A percentile compares a stretch with the other conserved stretches of the same genome.
phyloP scores from a whole-genome alignment of 2,113 vertebrate species.

The Tamias sibiricus region DNA sequence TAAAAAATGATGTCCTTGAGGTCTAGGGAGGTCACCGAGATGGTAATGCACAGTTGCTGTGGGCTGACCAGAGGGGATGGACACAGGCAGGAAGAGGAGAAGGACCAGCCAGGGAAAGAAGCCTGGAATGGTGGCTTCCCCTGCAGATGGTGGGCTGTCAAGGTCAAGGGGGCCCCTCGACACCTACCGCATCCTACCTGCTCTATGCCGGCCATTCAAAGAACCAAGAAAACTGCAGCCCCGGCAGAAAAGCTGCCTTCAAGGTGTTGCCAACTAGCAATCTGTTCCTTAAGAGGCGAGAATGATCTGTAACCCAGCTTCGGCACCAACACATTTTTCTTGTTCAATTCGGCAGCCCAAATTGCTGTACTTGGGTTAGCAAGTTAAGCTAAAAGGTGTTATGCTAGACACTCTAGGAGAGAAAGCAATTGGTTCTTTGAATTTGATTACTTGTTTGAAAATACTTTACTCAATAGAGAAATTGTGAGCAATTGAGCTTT shows the following conservation, averaged over 20 bases:
- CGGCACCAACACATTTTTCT: neutral
- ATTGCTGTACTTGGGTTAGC: constrained; percentile 3
- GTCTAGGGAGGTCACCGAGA: neutral
- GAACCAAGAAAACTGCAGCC: constrained; percentile 50
- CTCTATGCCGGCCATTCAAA: fast-evolving
- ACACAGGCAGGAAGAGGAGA: neutral
- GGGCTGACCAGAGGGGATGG: too few species aligned
- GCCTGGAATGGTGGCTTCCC: neutral
- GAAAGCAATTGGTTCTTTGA: constrained; percentile 47
- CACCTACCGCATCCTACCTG: fast-evolving
- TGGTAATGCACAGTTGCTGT: neutral
- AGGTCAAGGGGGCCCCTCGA: fast-evolving
- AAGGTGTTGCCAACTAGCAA: constrained; percentile 84
- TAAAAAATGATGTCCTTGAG: neutral
- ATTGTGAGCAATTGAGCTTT: constrained; percentile 54
- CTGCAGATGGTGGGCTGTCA: neutral
- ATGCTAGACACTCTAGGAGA: neutral
- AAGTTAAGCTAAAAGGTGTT: constrained; percentile 2
- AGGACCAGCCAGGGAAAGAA: fast-evolving
- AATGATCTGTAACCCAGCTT: neutral
- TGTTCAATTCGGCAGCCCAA: neutral
- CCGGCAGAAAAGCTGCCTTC: constrained; percentile 81
- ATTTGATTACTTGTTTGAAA: constrained; percentile 69
- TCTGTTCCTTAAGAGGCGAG: constrained; percentile 88
- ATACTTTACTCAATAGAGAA: constrained; percentile 63